phyloP scores from a whole-genome alignment of 2,797 vertebrate genomes.

The Cyclopterus lumpus region DNA sequence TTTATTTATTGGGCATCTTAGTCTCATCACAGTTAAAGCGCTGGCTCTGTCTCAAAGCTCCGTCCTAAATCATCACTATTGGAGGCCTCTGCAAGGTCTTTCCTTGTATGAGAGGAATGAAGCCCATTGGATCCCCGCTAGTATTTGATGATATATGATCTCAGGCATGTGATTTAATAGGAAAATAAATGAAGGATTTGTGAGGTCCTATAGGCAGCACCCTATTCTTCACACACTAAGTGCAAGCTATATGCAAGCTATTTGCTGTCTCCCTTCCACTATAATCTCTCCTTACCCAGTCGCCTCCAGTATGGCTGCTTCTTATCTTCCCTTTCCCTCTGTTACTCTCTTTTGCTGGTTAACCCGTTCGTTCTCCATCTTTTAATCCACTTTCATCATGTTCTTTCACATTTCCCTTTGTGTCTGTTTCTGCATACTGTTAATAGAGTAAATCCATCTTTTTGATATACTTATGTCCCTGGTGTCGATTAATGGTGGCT shows the following conservation, averaged over 20 bases:
- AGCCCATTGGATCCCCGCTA: background rate
- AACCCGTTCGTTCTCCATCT: conserved; percentile 7
- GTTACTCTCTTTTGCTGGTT: conserved; percentile 17
- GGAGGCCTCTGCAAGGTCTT: conserved; percentile 5
- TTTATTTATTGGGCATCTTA: background rate
- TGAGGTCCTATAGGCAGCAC: conserved; percentile 23
- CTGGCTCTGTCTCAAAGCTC: background rate
- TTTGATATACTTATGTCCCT: conserved; percentile 8
- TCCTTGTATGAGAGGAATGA: background rate
- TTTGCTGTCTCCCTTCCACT: background rate
- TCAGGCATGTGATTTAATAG: conserved; percentile 20
- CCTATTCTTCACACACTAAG: conserved; percentile 15
- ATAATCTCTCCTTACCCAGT: conserved; percentile 23
- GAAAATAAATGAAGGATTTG: conserved; percentile 36
- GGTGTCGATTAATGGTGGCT: conserved; percentile 7
- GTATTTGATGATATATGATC: conserved; percentile 21
- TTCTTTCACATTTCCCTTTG: conserved; percentile 7
- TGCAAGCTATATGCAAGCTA: background rate
- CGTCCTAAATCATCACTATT: background rate
- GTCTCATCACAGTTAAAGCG: background rate
- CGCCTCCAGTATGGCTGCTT: conserved; percentile 21
- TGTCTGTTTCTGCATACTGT: conserved; percentile 19
- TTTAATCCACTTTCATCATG: conserved; percentile 17
- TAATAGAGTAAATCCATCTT: background rate
- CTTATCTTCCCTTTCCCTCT: conserved; percentile 23